Evolutionary conservation across 2,888 invertebrate species (phyloP), one percentile per base, ranked within the genome.

Genomic region (Margaritifera margaritifera): DNA sequence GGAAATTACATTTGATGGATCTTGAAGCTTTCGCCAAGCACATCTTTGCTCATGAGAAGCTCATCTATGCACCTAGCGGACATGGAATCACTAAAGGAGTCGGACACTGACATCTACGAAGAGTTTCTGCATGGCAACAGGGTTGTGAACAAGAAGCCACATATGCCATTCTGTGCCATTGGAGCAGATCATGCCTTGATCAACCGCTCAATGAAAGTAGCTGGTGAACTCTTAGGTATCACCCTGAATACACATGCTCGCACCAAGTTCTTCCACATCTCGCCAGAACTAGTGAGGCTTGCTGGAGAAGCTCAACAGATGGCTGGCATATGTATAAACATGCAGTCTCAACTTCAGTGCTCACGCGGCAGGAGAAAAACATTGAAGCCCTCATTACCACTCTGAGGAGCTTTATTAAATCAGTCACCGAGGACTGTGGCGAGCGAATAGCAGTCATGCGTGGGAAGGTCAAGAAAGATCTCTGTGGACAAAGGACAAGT

Each of bases 181-280:
- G 62, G 68, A 8, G 68, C 68, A 11, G 68, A 68, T 51, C 68
- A 68, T 53, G 63, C 63, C n/a, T 59, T 63, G 6, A 24, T 63
- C 6, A 68, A 68, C 50, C 51, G 68, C 11, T 57, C 22, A 42
- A 68, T 68, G 68, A 63, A 68, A 25, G 63, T 68, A 25, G 31
- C 68, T 19, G 68, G 68, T 19, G 63, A 64, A 8, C 57, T 63
- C 58, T 51, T 64, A 22, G 57, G 64, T 5, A 62, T 63, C 52
- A 63, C 68, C 19, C 52, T 63, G 27, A 63, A 68, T 68, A 6
- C 53, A 15, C 27, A 19, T 27, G 67, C 67, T 15, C 24, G 67
- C 20, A 27, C 56, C 50, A 42, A 60, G 57, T 57, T 68, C 57
- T n/a, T n/a, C n/a, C n/a, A n/a, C n/a, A n/a, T n/a, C n/a, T n/a